Evolutionary conservation across 1,140 invertebrate genomes (phyloP).

Genomic region (Gonatopus flavifemur): DNA sequence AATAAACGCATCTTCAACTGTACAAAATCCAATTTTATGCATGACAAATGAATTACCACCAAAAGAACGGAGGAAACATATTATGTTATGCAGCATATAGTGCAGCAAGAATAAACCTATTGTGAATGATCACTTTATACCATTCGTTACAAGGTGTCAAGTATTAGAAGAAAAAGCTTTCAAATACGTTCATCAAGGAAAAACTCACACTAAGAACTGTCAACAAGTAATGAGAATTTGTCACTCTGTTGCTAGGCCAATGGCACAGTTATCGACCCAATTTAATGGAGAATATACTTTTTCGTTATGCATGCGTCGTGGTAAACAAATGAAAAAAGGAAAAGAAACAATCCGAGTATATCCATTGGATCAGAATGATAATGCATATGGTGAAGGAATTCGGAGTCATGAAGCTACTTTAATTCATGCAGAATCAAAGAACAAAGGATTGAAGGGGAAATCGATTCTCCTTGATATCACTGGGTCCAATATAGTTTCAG

Average conservation of each 20-base stretch:
- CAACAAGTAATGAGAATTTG: slow-evolving; percentile 15
- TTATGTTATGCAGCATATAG: slow-evolving; percentile 20
- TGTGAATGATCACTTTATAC: slow-evolving; percentile 25
- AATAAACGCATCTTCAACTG: slow-evolving; percentile 13
- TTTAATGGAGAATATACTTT: slow-evolving; percentile 36
- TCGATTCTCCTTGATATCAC: slow-evolving; percentile 26
- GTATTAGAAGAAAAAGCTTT: slow-evolving; percentile 19
- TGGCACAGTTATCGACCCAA: slow-evolving; percentile 18
- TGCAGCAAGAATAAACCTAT: slow-evolving; percentile 24
- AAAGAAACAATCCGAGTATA: slow-evolving; percentile 20
- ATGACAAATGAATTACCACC: slow-evolving; percentile 19
- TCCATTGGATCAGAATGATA: slow-evolving; percentile 11
- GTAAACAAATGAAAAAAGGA: slow-evolving; percentile 21
- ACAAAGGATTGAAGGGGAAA: slow-evolving; percentile 24
- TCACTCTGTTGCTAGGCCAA: slow-evolving; percentile 29
- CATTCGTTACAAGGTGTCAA: slow-evolving; percentile 23
- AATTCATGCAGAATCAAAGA: slow-evolving; percentile 1
- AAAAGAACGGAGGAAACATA: slow-evolving; percentile 12
- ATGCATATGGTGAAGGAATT: slow-evolving; percentile 20
- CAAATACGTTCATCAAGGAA: slow-evolving; percentile 12
- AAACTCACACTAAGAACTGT: slow-evolving; percentile 19
- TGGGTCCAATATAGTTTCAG: slow-evolving; percentile 28
- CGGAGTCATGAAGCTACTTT: slow-evolving; percentile 19
- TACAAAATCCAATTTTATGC: slow-evolving; percentile 19
- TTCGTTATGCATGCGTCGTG: slow-evolving; percentile 32